Base-by-base conservation (phyloP, 2,888 invertebrate genomes). In the Druceiella hillmani region DNA sequence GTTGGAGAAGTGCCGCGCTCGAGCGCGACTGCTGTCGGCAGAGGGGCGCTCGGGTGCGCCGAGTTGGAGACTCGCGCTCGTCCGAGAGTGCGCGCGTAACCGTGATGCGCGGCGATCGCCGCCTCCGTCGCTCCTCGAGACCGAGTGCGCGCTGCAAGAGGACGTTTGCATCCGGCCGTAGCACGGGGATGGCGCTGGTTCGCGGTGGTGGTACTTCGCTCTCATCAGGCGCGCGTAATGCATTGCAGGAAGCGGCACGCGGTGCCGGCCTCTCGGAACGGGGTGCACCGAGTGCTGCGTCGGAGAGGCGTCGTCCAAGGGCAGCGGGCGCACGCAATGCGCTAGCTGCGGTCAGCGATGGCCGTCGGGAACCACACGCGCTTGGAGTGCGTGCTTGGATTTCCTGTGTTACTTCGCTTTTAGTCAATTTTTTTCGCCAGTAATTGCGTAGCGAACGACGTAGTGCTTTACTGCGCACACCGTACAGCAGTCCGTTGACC, bases 301-400 rank as follows among this genome's bases (percentile, higher is more conserved):
- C 70, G 40, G 69, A 69, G 2, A 68, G 68, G 26, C 69, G 46
- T 30, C 69, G 55, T 35, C 70, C 55, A 2, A 68, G 66, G 2
- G 68, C 66, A 11, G 63, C 66, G 9, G 67, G 68, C 33, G 69
- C 56, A 32, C 68, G 61, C 42, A 66, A 62, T 2, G 69, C 69
- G 1, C 70, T 55, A 50, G 78, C 60, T 53, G 71, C 78, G 3
- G 81, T 83, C 32, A 83, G 61, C 2, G 84, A 84, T 1, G 84
- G 85, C 31, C 85, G 66, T 35, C 85, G 68, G 1, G 84, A 85
- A 1, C 84, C 86, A 43, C 84, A 84, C 1, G 80, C 83, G 43
- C 85, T 85, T 3, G 86, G 87, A 2, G 86, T 86, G 45, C 86
- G 66, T 3, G 86, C 86, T 58, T 87, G 85, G 44, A 87, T 87